These are phyloP conservation scores for Cossypha polioptera DNA, from an alignment of 2,797 vertebrate species.

Conservation along the genomic window DNA sequence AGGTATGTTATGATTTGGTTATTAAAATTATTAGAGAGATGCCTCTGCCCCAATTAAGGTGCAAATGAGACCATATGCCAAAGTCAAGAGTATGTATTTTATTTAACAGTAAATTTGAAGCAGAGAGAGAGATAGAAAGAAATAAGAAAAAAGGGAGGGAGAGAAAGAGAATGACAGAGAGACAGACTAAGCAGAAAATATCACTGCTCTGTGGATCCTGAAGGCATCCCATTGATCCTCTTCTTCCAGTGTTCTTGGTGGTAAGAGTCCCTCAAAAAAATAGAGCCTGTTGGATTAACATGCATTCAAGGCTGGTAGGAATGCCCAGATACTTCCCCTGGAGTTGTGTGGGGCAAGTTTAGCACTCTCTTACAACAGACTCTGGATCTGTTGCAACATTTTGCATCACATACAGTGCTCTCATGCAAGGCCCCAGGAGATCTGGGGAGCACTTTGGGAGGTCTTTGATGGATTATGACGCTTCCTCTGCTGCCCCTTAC, in stretches of 20 bases:
- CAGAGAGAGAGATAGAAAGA: not conserved
- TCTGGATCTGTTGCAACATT: not conserved
- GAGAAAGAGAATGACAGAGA: not conserved
- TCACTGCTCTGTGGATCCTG: not conserved
- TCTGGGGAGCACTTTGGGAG: no score
- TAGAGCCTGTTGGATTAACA: not conserved
- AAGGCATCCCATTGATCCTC: not conserved
- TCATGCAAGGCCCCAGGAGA: not conserved
- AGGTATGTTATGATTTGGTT: not conserved
- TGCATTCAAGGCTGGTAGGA: not conserved
- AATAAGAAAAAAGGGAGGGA: not conserved
- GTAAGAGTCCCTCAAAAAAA: not conserved
- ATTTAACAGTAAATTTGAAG: not conserved
- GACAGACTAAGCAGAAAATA: not conserved
- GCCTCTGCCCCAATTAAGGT: not conserved
- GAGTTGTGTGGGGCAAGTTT: not conserved
- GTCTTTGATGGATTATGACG: not conserved
- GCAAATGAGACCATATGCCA: rapidly evolving
- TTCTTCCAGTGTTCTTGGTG: not conserved
- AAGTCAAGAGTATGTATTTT: not conserved
- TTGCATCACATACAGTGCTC: no score
- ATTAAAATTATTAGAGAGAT: not conserved
- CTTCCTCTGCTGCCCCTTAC: not conserved
- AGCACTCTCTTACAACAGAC: not conserved
- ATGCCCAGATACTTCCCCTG: not conserved